These are phyloP conservation scores for Sitodiplosis mosellana DNA, from an alignment of 1,140 invertebrate genomes.

Conservation along the genomic window DNA sequence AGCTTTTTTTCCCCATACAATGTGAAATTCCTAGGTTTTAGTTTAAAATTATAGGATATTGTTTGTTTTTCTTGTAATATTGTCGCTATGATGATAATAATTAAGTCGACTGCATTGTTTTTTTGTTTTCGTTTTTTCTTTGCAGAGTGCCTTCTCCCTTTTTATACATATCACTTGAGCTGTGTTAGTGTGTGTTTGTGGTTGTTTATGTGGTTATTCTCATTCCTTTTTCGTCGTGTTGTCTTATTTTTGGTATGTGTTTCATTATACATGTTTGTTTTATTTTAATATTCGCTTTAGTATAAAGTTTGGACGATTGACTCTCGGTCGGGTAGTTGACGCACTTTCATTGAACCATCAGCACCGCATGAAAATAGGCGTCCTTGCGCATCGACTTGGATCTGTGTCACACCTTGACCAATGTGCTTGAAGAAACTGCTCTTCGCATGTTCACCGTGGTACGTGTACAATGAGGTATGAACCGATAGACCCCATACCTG, in stretches of 20 bases:
- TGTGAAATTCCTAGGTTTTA: too few species aligned
- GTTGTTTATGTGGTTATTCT: not conserved
- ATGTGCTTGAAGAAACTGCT: slow-evolving; percentile 93
- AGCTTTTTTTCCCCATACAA: too few species aligned
- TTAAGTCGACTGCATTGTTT: too few species aligned
- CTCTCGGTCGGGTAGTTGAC: slow-evolving; percentile 64
- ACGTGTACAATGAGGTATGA: slow-evolving; percentile 69
- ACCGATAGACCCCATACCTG: slow-evolving; percentile 85
- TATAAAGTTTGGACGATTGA: slow-evolving; percentile 4
- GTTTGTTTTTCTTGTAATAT: too few species aligned
- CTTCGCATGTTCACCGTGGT: slow-evolving; percentile 80
- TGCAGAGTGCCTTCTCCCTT: slow-evolving; percentile 75
- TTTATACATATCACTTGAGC: slow-evolving; percentile 28
- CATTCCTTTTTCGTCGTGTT: not conserved
- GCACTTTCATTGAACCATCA: slow-evolving; percentile 96
- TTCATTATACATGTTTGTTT: not conserved
- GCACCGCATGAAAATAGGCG: slow-evolving; percentile 94
- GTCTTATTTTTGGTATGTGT: not conserved
- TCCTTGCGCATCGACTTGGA: slow-evolving; percentile 68
- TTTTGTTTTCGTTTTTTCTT: too few species aligned
- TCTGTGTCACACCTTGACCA: slow-evolving; percentile 88
- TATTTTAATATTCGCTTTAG: not conserved
- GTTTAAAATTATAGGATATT: too few species aligned
- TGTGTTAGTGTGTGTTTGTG: slow-evolving; percentile 65
- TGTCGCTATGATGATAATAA: too few species aligned